Evolutionary conservation across 2,888 invertebrate genomes (phyloP), one percentile per base, ranked within the genome.

Genomic region (Hypolimnas misippus): DNA sequence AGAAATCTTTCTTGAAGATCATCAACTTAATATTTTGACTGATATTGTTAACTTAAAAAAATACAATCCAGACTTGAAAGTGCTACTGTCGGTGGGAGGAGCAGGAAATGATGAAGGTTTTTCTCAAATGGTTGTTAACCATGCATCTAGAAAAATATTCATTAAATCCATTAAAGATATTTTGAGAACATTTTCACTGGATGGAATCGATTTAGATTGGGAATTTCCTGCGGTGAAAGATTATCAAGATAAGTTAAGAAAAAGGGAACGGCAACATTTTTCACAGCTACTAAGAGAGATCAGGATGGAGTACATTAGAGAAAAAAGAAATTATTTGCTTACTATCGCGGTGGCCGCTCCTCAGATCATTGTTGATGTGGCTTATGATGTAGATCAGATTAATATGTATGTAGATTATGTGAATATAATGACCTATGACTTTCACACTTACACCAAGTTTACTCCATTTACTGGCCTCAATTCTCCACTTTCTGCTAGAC

Each of bases 361-460:
- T 0, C 93, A 94, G 75, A 93, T 94, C 0, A 95, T 98, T 61
- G 93, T 96, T 0, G 94, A 95, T 74, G 92, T 93, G 60, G 94
- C 96, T 0, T 98, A 98, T 82, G 95, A 97, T 80, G 93, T 98
- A 10, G 91, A 93, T 17, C 94, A 96, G 79, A 92, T 98, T 63
- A 96, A 96, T 72, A 88, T 94, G 93, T 97, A 96, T 78, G 94
- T 95, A 0, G 98, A 98, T 83, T 97, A 94, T 87, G 94, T 97
- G 0, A 97, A 97, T 82, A 78, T 98, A n/a, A 98, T 98, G 98
- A 94, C 96, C 0, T 98, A 98, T 78, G 98, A 98, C 82, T 98
- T 94, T 77, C 97, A 98, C 82, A 96, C 94, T 76, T 98, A 94
- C 76, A 93, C 94, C 3, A 93, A 93, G 79, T 93, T 94, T 66